Conservation (phyloP, 2,888 invertebrate species). For the Stenoptilia bipunctidactyla region DNA sequence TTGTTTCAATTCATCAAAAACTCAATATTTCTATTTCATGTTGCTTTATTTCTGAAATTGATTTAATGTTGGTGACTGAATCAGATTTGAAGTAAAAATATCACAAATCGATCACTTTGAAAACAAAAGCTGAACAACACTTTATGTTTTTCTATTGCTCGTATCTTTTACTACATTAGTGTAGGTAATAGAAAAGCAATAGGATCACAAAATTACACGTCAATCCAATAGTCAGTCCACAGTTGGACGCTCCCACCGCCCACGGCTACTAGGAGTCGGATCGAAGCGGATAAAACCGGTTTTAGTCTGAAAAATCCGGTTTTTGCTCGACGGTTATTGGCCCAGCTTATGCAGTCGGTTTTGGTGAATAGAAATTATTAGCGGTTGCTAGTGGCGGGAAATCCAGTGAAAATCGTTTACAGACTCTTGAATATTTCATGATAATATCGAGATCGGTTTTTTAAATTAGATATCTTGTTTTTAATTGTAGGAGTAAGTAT, state of each 20-base stretch:
- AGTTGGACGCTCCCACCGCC: constrained; percentile 26
- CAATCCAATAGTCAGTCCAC: constrained; percentile 45
- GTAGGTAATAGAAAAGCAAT: constrained; percentile 1
- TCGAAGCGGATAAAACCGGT: constrained; percentile 23
- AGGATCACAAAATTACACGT: constrained; percentile 49
- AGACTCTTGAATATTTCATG: background rate
- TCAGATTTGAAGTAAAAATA: too few relatives aligned
- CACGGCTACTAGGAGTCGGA: constrained; percentile 23
- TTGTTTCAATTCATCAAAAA: too few relatives aligned
- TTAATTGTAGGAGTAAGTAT: too few relatives aligned
- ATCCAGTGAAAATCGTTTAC: background rate
- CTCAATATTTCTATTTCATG: too few relatives aligned
- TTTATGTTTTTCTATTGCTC: too few relatives aligned
- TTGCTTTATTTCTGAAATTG: too few relatives aligned
- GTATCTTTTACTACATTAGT: background rate
- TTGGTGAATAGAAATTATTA: background rate
- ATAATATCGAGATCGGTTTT: background rate
- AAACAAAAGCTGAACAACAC: too few relatives aligned
- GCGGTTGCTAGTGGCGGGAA: too few relatives aligned
- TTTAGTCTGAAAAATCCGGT: constrained; percentile 18
- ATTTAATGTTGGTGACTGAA: too few relatives aligned
- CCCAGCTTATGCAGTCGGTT: constrained; percentile 1
- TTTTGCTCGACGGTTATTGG: constrained; percentile 1
- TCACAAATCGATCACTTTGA: too few relatives aligned
- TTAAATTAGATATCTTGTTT: too few relatives aligned